Evolutionary conservation across 1,140 invertebrate species (phyloP), one percentile per base, ranked within the genome.

Genomic region (Delia radicum): DNA sequence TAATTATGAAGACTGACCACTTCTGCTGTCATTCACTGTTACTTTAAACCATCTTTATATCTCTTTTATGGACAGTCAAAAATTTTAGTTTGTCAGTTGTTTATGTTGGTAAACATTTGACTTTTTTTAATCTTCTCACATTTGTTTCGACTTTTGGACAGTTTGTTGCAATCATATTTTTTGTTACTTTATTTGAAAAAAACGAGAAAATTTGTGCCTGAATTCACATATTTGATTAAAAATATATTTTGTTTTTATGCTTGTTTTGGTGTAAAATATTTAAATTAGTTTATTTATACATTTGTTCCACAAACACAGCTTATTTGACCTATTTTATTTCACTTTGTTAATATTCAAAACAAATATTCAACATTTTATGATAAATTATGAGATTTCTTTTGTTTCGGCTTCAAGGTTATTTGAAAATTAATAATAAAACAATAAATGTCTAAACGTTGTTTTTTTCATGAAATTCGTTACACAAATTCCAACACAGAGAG

Each of bases 391-490:
- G 12, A 42, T 65, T 65, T 65, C 10, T 65, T 29, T 27, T 65
- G 12, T 63, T 13, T 63, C 13, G 12, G 15, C 26, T 15, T 65
- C 62, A 65, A 65, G 62, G 62, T 65, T 61, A 61, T 42, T 42
- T 13, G 7, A 42, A 42, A 33, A 5, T 15, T 13, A 3, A 42
- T 42, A 42, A 42, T 42, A 42, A 42, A 42, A 42, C 37, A 42
- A 42, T 42, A 42, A 42, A 42, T 42, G 37, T 42, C 37, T 15
- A 42, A 42, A 42, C n/a, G 37, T 42, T 15, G 7, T 42, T 42
- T 42, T 42, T 65, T 29, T 65, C 62, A 65, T 65, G 62, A 65
- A 65, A 65, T 65, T 29, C 29, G 62, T 29, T 27, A 65, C 62
- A 65, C 62, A 29, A 15, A 29, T 65, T 29, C n/a, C n/a, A n/a